Evolutionary conservation across 2,888 invertebrate genomes (phyloP), one percentile per base, ranked within the genome.

Genomic region (Mayetiola destructor): DNA sequence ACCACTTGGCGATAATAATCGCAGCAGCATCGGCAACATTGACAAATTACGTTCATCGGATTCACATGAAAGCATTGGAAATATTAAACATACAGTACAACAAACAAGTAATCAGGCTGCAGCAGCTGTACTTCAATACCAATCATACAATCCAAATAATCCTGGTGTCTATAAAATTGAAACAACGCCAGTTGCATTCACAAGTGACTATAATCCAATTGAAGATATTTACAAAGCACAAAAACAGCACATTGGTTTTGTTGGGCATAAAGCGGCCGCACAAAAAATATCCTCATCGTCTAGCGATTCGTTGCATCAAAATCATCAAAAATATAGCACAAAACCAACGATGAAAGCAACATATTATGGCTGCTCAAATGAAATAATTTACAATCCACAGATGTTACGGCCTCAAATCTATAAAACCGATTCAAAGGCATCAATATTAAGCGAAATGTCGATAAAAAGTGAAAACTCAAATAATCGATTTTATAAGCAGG

Each of bases 141-240:
- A 73, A 59, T 72, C 72, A 0, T 72, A 72, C 60, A 72, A 72
- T 63, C 72, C 72, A 1, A 72, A 69, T 58, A 72, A 72, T 65
- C 72, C 72, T 20, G 72, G 70, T 18, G 71, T 72, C 3, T 72
- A 67, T 58, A 73, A 73, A 65, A 71, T 72, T 21, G 72, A 73
- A 61, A 72, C 72, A 1, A 73, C 72, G 9, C 71, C 72, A 1
- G 72, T 72, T 12, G 71, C 72, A 52, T 72, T 72, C 18, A 71
- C 71, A 0, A 71, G 71, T 3, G 72, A 73, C 59, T 72, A 71
- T 58, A 71, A 71, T 64, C 70, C 72, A 8, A 69, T 72, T 37
- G 59, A 71, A 55, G 69, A 71, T 57, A 67, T 72, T n/a, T 56
- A 53, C 16, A 32, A 40, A 23, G 36, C 42, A n/a, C 62, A 59